Percentiles rank a stretch among this genome's conserved stretches.
Conservation (phyloP, 2,797 vertebrate genomes). For the Pantherophis vulpinus region DNA sequence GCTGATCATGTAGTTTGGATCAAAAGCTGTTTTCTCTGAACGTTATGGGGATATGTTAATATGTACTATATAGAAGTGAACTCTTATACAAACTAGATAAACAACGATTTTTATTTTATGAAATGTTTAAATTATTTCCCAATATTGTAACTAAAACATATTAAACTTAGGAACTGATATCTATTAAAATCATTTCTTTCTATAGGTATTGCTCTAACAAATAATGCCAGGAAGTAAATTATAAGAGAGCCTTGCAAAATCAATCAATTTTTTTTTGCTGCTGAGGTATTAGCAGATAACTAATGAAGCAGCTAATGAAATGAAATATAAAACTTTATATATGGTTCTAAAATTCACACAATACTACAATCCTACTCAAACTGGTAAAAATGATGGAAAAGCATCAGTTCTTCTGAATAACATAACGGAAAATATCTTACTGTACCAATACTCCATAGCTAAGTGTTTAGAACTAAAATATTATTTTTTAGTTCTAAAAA, state of each 20-base stretch:
- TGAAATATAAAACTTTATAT: neutral
- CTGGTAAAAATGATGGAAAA: slow-evolving; percentile 14
- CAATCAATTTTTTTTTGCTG: neutral
- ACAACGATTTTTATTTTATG: neutral
- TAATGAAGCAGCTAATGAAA: neutral
- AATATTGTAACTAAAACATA: neutral
- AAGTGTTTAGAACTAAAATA: neutral
- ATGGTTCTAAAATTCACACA: neutral
- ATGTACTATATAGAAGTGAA: neutral
- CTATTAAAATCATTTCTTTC: neutral
- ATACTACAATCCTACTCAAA: slow-evolving; percentile 14
- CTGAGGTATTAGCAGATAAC: neutral
- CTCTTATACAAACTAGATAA: neutral
- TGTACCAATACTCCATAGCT: neutral
- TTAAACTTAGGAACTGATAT: neutral
- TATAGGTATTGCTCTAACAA: neutral
- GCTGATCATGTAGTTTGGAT: neutral
- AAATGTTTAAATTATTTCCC: neutral
- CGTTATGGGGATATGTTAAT: neutral
- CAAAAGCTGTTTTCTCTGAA: neutral
- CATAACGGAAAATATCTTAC: neutral
- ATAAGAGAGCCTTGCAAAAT: neutral
- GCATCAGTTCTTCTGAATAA: slow-evolving; percentile 36
- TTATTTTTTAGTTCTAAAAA: neutral
- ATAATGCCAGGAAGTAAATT: neutral